A percentile compares a stretch with the other conserved stretches of the same genome.
Evolutionary conservation across 1,140 invertebrate genomes (phyloP).

Genomic region (Micrasema longulum): DNA sequence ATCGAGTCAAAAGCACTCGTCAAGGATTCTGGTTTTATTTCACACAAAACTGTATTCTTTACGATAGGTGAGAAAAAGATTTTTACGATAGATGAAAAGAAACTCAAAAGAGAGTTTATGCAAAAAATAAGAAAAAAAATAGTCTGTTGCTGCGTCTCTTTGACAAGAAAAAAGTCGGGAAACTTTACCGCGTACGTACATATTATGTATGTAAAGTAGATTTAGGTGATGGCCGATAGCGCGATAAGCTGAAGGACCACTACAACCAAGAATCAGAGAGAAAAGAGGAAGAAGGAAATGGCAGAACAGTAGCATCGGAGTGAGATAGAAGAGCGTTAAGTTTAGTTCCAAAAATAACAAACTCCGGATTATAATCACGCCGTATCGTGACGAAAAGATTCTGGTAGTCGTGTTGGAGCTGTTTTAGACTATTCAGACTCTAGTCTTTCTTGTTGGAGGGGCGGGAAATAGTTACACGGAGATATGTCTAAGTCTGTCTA

Average conservation of each 20-base stretch:
- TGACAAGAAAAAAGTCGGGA: too few species aligned
- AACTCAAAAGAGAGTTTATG: too few species aligned
- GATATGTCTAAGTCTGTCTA: background rate
- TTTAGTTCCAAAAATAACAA: constrained; percentile 47
- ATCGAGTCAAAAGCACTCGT: too few species aligned
- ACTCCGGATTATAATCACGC: constrained; percentile 40
- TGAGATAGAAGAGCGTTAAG: constrained; percentile 20
- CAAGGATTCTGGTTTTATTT: too few species aligned
- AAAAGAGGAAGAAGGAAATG: background rate
- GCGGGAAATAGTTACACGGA: background rate
- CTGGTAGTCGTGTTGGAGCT: constrained; percentile 10
- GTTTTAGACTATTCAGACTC: background rate
- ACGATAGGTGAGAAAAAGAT: too few species aligned
- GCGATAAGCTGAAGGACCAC: constrained; percentile 19
- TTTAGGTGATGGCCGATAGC: constrained; percentile 5
- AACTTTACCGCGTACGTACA: too few species aligned
- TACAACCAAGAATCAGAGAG: background rate
- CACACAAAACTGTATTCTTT: too few species aligned
- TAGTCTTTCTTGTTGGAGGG: background rate
- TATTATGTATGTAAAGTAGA: constrained; percentile 3
- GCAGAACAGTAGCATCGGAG: constrained; percentile 1
- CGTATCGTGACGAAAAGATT: constrained; percentile 41
- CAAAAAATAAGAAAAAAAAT: too few species aligned
- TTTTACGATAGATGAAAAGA: too few species aligned
- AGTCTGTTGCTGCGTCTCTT: too few species aligned